Conservation (phyloP, 2,797 vertebrate genomes). For the Acanthurus tractus region DNA sequence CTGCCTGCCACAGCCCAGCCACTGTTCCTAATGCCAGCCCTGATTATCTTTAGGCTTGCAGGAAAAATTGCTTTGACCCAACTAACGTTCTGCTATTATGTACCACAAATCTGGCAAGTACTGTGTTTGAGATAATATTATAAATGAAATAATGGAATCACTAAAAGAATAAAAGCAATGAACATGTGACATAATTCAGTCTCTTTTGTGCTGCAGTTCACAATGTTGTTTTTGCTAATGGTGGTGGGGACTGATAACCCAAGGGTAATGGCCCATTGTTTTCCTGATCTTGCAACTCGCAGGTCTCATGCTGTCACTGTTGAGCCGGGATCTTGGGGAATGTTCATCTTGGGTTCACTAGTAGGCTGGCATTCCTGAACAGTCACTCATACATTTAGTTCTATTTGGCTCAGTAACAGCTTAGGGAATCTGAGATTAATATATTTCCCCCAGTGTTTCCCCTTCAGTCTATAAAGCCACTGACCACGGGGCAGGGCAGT, state of each 20-base stretch:
- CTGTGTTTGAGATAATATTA: slow-evolving; percentile 50
- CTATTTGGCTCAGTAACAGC: slow-evolving; percentile 51
- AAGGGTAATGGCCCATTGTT: slow-evolving; percentile 75
- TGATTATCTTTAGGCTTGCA: slow-evolving; percentile 76
- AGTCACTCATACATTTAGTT: slow-evolving; percentile 51
- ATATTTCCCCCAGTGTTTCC: slow-evolving; percentile 56
- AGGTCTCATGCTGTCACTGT: slow-evolving; percentile 63
- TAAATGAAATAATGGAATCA: slow-evolving; percentile 45
- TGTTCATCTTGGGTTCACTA: slow-evolving; percentile 75
- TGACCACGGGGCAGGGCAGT: slow-evolving; percentile 57
- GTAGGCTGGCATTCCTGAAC: slow-evolving; percentile 64
- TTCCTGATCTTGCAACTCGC: slow-evolving; percentile 63
- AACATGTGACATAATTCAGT: slow-evolving; percentile 51
- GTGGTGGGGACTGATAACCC: slow-evolving; percentile 67
- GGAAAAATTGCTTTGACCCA: slow-evolving; percentile 57
- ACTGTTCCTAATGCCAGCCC: slow-evolving; percentile 74
- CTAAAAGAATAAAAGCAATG: slow-evolving; percentile 35
- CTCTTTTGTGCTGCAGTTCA: slow-evolving; percentile 41
- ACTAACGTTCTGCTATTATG: slow-evolving; percentile 50
- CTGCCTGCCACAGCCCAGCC: slow-evolving; percentile 63
- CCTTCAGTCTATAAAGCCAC: slow-evolving; percentile 49
- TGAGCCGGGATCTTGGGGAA: slow-evolving; percentile 54
- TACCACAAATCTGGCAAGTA: slow-evolving; percentile 53
- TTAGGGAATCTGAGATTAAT: slow-evolving; percentile 64
- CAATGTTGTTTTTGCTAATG: slow-evolving; percentile 69